Evolutionary conservation across 2,888 invertebrate species (phyloP).

Genomic region (Machimus atricapillus): DNA sequence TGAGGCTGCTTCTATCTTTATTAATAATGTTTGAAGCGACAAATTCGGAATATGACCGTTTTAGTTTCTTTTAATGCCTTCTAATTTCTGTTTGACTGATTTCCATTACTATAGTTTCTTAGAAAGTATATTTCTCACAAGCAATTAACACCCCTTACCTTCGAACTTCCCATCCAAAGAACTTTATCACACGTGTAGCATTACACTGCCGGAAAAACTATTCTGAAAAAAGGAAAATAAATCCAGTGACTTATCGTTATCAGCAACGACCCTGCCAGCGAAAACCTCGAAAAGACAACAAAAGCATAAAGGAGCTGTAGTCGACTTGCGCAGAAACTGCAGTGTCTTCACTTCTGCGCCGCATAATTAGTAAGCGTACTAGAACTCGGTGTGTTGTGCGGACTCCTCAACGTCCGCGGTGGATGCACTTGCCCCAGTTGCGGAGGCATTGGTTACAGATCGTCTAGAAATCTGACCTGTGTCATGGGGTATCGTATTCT

Average conservation of each 20-base stretch:
- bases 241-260: neutral
- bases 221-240: neutral
- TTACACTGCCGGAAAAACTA: neutral
- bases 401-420: neutral
- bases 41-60: too few species aligned
- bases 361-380: neutral
- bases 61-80: too few species aligned
- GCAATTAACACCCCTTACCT: neutral
- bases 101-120: too few species aligned
- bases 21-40: too few species aligned
- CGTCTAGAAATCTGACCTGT: constrained; percentile 30
- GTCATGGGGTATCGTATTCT: constrained; percentile 23
- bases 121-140: neutral
- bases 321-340: neutral
- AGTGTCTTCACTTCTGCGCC: constrained; percentile 22
- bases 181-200: neutral
- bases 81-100: too few species aligned
- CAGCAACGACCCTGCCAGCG: neutral
- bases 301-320: neutral
- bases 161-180: neutral
- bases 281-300: neutral
- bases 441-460: neutral
- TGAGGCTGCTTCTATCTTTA: too few species aligned
- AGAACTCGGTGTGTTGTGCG: neutral
- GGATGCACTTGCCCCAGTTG: neutral